These are phyloP conservation scores for Hippocampus comes DNA, from an alignment of 2,113 vertebrate genomes.

Conservation along the genomic window DNA sequence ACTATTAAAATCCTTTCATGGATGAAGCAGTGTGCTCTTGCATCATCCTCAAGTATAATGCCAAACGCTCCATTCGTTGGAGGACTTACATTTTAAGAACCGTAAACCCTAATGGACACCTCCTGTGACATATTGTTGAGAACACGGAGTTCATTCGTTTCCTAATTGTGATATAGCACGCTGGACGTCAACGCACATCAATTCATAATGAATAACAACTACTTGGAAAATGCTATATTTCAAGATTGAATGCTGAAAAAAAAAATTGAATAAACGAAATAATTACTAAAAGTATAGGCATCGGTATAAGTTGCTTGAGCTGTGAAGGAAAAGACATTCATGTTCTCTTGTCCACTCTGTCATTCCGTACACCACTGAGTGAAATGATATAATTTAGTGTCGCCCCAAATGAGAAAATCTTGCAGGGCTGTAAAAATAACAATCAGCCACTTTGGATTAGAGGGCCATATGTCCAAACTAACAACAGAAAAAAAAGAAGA, in stretches of 20 bases:
- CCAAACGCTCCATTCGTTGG: conserved; percentile 45
- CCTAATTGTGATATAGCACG: not conserved
- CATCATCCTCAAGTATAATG: conserved; percentile 70
- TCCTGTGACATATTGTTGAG: conserved; percentile 41
- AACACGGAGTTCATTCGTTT: not conserved
- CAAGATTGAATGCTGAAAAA: conserved; percentile 9
- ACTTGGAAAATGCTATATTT: conserved; percentile 3
- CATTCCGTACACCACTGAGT: conserved; percentile 43
- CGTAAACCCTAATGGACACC: conserved; percentile 59
- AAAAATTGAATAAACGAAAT: not conserved
- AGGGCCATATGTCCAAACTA: conserved; percentile 60
- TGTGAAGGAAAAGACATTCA: conserved; percentile 9
- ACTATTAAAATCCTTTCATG: conserved; percentile 77
- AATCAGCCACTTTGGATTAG: conserved; percentile 66
- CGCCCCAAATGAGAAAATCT: conserved; percentile 60
- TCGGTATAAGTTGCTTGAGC: conserved; percentile 13
- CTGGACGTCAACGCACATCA: not conserved
- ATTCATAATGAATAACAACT: not conserved
- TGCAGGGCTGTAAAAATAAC: conserved; percentile 66
- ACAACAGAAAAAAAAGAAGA: conserved; percentile 44
- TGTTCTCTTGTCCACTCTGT: conserved; percentile 15
- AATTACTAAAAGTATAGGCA: not conserved
- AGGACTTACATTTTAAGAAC: conserved; percentile 47
- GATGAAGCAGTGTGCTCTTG: conserved; percentile 74
- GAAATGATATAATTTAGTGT: conserved; percentile 55